Base-by-base conservation (phyloP, 92 coral and sea anemone species). In the Palythoa grandiflora region DNA sequence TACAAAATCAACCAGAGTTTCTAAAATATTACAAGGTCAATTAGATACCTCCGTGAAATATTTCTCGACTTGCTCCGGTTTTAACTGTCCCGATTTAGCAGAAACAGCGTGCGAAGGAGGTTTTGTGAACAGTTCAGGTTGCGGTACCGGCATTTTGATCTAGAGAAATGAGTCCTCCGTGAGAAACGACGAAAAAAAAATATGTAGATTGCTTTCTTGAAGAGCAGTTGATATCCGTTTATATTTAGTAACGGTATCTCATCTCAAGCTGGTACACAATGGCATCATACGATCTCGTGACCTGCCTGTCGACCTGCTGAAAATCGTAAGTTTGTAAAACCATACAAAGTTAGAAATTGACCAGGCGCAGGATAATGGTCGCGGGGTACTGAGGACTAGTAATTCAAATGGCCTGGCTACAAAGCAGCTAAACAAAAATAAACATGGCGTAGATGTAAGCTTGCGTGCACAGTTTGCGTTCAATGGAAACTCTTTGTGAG, bases 61-160 rank as follows among this genome's bases (percentile, higher is more conserved):
- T 66, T 88, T 94, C 68, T 92, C 74, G 38, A 94, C 78, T 66
- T 94, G 90, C 37, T 92, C 96, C 12, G 79, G 44, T 8, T 91
- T 80, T 19, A 94, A 91, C 72, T 94, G 96, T 8, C 96, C 96
- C 5, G 93, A 85, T 68, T 92, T 94, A 37, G 50, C 83, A 36
- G 28, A 21, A 1, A 6, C 50, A 9, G 81, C 40, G 65, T 87
- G 90, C 40, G 87, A 76, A 2, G 94, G 96, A 50, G 92, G 89
- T 17, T 37, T 83, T 20, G 94, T 89, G 75, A 81, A 94, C 40
- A 94, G 87, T 20, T 87, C 90, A 12, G 96, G 93, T 2, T 86
- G 90, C 38, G 89, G 83, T 16, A 57, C 48, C 7, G 83, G 83
- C 83, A 78, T 78, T 37, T 38, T 57, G 52, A 59, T 68, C 38